Conservation (phyloP, 1,140 invertebrate species). For the Wasmannia auropunctata region DNA sequence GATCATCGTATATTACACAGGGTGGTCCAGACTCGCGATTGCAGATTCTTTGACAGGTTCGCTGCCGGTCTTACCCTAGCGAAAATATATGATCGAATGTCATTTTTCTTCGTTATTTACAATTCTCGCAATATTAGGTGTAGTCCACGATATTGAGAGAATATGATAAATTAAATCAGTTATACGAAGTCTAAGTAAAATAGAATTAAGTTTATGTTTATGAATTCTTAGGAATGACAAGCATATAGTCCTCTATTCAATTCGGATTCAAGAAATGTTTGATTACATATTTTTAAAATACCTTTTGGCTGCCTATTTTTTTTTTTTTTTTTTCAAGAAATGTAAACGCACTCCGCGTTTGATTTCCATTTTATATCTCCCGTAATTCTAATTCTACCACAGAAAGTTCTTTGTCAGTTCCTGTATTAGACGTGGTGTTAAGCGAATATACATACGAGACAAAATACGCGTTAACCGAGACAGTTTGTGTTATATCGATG, state of each 20-base stretch:
- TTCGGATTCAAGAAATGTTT: not conserved
- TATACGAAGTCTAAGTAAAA: not conserved
- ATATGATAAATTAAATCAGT: not conserved
- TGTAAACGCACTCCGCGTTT: not conserved
- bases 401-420: not conserved
- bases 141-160: not conserved
- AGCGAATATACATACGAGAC: not conserved
- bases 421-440: not conserved
- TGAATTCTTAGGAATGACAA: not conserved
- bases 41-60: not conserved
- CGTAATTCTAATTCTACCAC: not conserved
- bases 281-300: not conserved
- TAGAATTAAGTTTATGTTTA: not conserved
- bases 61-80: not conserved
- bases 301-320: not conserved
- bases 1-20: conserved; percentile 22
- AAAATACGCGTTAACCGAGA: not conserved
- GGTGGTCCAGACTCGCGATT: not conserved
- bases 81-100: not conserved
- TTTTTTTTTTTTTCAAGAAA: not conserved
- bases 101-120: conserved; percentile 7
- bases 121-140: not conserved
- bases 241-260: not conserved
- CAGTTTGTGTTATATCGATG: not conserved
- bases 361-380: not conserved